These are phyloP conservation scores for Dendrolimus houi DNA, from an alignment of 2,888 invertebrate species.

Conservation along the genomic window DNA sequence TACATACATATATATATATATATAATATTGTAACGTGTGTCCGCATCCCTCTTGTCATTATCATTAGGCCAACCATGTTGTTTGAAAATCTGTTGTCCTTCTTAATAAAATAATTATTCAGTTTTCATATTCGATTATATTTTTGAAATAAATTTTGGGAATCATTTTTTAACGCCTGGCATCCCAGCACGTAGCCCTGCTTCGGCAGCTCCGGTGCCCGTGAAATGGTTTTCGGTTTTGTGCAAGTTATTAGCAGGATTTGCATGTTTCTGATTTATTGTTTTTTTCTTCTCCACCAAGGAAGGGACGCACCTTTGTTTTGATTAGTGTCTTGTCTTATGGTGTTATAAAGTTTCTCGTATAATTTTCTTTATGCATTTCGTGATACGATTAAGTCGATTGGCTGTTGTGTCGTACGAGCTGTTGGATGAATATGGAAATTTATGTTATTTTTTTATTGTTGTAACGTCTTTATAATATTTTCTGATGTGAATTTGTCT, in stretches of 20 bases:
- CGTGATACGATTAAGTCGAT: not conserved
- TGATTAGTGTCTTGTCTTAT: conserved; percentile 26
- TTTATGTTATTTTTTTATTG: not conserved
- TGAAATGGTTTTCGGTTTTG: conserved; percentile 75
- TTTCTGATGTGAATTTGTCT: too few species aligned
- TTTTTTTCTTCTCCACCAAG: conserved; percentile 34
- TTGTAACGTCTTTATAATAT: too few species aligned
- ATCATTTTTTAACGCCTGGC: conserved; percentile 13
- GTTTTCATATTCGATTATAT: too few species aligned
- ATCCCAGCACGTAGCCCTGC: not conserved
- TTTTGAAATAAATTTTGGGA: conserved; percentile 1
- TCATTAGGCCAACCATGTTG: too few species aligned
- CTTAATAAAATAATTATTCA: too few species aligned
- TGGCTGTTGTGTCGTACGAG: not conserved
- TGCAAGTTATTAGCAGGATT: conserved; percentile 74
- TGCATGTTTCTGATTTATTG: conserved; percentile 74
- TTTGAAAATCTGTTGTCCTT: too few species aligned
- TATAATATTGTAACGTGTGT: too few species aligned
- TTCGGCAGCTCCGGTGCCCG: conserved; percentile 42
- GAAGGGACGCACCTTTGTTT: conserved; percentile 22
- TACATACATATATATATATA: too few species aligned
- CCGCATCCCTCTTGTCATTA: too few species aligned
- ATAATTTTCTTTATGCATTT: not conserved
- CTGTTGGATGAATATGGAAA: not conserved
- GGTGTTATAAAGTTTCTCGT: conserved; percentile 1